These are phyloP conservation scores for Trachymyrmex cornetzi DNA, from an alignment of 1,140 invertebrate species.

Conservation along the genomic window DNA sequence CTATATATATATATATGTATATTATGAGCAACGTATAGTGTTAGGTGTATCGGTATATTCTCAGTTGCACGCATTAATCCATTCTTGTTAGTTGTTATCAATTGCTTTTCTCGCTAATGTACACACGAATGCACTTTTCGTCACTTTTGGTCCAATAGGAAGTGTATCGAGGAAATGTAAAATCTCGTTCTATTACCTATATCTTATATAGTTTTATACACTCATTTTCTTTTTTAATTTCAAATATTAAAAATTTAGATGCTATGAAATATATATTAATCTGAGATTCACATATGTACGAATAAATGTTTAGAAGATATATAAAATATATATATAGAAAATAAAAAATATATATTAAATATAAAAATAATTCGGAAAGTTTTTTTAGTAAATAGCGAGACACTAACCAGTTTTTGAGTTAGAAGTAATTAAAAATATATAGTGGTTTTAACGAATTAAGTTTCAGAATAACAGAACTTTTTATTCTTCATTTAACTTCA, in stretches of 20 bases:
- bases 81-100: slow-evolving; percentile 52
- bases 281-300: background rate
- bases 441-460: slow-evolving; percentile 47
- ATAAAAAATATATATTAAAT: background rate
- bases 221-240: slow-evolving; percentile 1
- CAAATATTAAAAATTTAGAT: background rate
- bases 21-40: slow-evolving; percentile 68
- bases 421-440: slow-evolving; percentile 30
- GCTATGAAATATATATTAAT: background rate
- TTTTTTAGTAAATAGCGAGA: slow-evolving; percentile 25
- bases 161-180: background rate
- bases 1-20: background rate
- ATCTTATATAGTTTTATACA: background rate
- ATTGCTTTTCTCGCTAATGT: background rate
- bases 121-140: background rate
- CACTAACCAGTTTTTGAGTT: slow-evolving; percentile 23
- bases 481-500: slow-evolving; percentile 50
- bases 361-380: background rate
- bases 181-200: background rate
- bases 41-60: slow-evolving; percentile 30
- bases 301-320: background rate
- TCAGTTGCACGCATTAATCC: slow-evolving; percentile 28
- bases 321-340: background rate
- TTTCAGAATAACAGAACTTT: slow-evolving; percentile 55
- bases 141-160: background rate